Conservation (phyloP, 2,113 vertebrate genomes). For the Neolamprologus sp. region DNA sequence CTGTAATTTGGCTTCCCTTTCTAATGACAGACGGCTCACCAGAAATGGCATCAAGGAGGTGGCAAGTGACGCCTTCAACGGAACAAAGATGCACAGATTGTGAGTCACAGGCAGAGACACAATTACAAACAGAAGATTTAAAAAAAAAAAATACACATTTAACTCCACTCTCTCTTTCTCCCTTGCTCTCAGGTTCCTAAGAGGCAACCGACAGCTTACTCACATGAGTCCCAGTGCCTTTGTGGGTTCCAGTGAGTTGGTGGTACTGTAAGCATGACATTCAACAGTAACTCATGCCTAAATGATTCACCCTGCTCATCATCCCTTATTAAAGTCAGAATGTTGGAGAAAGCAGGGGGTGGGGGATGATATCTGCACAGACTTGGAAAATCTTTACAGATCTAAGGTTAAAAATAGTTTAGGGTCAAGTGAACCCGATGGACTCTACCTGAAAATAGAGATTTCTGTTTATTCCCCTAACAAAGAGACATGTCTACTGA, state of each 20-base stretch:
- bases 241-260: conserved; percentile 81
- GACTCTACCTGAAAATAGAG: neutral
- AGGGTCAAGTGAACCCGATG: neutral
- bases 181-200: conserved; percentile 74
- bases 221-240: conserved; percentile 83
- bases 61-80: conserved; percentile 87
- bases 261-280: conserved; percentile 85
- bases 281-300: conserved; percentile 22
- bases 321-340: neutral
- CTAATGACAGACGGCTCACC: conserved; percentile 81
- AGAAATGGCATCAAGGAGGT: conserved; percentile 91
- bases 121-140: neutral
- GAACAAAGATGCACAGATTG: conserved; percentile 86
- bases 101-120: conserved; percentile 63
- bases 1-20: conserved; percentile 39
- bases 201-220: conserved; percentile 83
- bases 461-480: neutral
- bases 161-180: neutral
- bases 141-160: neutral
- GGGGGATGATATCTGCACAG: neutral
- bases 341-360: neutral
- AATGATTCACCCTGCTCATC: conserved; percentile 26
- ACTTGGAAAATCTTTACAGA: neutral
- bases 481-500: neutral
- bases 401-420: conserved; percentile 3